These are phyloP conservation scores for Mobula birostris DNA, from an alignment of 2,113 vertebrate genomes.

Conservation along the genomic window DNA sequence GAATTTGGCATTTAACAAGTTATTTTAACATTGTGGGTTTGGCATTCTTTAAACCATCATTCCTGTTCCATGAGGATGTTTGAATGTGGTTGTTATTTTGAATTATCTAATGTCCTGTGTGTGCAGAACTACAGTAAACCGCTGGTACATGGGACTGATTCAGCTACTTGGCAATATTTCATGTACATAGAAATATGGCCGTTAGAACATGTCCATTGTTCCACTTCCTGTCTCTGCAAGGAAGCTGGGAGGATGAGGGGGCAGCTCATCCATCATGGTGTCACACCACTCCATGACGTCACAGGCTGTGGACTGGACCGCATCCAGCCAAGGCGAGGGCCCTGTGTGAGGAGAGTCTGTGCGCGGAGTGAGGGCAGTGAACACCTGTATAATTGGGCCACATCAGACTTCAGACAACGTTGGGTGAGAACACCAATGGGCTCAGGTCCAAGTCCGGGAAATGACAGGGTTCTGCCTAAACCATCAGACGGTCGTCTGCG, in stretches of 20 bases:
- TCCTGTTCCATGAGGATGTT: not conserved
- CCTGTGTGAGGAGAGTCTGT: too few relatives aligned
- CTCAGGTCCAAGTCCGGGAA: too few relatives aligned
- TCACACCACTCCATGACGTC: too few relatives aligned
- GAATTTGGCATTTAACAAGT: not conserved
- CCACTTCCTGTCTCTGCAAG: not conserved
- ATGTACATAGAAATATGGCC: not conserved
- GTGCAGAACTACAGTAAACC: not conserved
- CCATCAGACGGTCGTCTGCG: too few relatives aligned
- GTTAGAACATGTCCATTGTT: not conserved
- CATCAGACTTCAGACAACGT: too few relatives aligned
- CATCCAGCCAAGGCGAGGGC: too few relatives aligned
- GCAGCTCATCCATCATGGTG: too few relatives aligned
- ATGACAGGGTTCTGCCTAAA: too few relatives aligned
- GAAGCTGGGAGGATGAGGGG: not conserved
- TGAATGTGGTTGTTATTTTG: not conserved
- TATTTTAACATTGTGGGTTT: not conserved
- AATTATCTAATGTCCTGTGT: slow-evolving; percentile 19
- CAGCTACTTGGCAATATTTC: not conserved
- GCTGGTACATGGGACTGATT: not conserved
- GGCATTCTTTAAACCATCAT: not conserved
- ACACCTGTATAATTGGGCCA: too few relatives aligned
- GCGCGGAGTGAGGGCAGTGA: too few relatives aligned
- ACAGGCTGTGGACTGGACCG: too few relatives aligned
- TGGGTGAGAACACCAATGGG: too few relatives aligned